These are phyloP conservation scores for Ruditapes philippinarum DNA, from an alignment of 1,140 invertebrate genomes.

Conservation along the genomic window DNA sequence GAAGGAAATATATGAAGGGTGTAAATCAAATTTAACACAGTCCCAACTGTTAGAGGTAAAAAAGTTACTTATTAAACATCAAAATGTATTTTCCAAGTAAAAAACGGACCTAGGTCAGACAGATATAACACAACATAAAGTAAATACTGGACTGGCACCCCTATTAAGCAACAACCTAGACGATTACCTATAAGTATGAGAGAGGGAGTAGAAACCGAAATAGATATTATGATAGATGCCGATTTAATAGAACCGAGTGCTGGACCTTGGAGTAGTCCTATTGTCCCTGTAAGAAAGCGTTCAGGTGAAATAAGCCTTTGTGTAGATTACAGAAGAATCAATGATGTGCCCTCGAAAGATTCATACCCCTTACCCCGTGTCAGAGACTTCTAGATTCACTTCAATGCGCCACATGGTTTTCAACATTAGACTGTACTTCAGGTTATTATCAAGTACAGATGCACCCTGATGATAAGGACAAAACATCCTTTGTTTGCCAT, in stretches of 20 bases:
- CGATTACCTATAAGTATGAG: background rate
- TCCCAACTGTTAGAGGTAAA: too few relatives aligned
- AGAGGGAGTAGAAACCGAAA: constrained; percentile 42
- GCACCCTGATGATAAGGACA: constrained; percentile 66
- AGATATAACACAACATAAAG: background rate
- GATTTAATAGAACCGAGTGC: constrained; percentile 35
- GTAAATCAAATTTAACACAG: too few relatives aligned
- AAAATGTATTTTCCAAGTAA: too few relatives aligned
- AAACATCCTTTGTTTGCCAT: constrained; percentile 80
- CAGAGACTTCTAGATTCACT: constrained; percentile 44
- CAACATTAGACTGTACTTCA: constrained; percentile 75
- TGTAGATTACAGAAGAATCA: constrained; percentile 85
- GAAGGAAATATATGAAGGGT: too few relatives aligned
- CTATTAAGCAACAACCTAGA: constrained; percentile 46
- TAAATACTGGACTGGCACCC: background rate
- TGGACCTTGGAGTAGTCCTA: constrained; percentile 28
- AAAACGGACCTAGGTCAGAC: constrained; percentile 37
- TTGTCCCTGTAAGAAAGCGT: constrained; percentile 61
- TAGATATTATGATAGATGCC: constrained; percentile 70
- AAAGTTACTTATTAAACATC: too few relatives aligned
- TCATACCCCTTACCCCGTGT: constrained; percentile 9
- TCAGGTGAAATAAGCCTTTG: constrained; percentile 78
- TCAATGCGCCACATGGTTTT: constrained; percentile 59
- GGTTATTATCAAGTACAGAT: constrained; percentile 82
- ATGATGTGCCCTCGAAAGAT: background rate